phyloP scores from a whole-genome alignment of 2,888 invertebrate species.

The Drosophila parthenogenetica region DNA sequence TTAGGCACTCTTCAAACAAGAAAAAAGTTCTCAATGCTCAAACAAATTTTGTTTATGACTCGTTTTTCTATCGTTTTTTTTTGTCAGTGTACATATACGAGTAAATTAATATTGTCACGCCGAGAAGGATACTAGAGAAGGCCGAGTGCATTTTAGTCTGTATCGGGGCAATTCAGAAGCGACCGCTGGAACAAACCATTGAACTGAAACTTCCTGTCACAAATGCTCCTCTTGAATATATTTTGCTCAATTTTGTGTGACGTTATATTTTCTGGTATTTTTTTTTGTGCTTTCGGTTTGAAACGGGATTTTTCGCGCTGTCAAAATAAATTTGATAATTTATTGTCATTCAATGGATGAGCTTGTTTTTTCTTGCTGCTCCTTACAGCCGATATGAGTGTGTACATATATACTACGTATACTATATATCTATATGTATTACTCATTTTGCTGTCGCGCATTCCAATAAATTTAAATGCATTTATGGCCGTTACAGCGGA shows the following conservation, averaged over 20 bases:
- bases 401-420: not conserved
- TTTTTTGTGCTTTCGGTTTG: constrained; percentile 28
- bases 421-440: constrained; percentile 4
- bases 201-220: constrained; percentile 78
- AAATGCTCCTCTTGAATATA: constrained; percentile 69
- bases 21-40: no score
- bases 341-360: constrained; percentile 81
- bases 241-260: constrained; percentile 76
- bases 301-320: constrained; percentile 72
- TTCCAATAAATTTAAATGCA: constrained; percentile 81
- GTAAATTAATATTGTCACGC: constrained; percentile 56
- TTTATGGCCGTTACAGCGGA: constrained; percentile 80
- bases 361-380: constrained; percentile 42
- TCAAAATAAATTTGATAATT: constrained; percentile 82
- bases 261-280: constrained; percentile 45
- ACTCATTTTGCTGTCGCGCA: constrained; percentile 37
- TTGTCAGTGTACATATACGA: constrained; percentile 4
- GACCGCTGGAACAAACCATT: constrained; percentile 77
- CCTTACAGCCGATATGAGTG: constrained; percentile 23
- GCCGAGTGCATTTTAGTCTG: constrained; percentile 32
- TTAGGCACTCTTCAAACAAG: no score
- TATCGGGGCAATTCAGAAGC: constrained; percentile 58
- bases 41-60: no score
- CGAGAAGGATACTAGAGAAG: not conserved
- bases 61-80: no score